Evolutionary conservation across 2,797 vertebrate genomes (phyloP).

Genomic region (Amblyopsis hoosieri): DNA sequence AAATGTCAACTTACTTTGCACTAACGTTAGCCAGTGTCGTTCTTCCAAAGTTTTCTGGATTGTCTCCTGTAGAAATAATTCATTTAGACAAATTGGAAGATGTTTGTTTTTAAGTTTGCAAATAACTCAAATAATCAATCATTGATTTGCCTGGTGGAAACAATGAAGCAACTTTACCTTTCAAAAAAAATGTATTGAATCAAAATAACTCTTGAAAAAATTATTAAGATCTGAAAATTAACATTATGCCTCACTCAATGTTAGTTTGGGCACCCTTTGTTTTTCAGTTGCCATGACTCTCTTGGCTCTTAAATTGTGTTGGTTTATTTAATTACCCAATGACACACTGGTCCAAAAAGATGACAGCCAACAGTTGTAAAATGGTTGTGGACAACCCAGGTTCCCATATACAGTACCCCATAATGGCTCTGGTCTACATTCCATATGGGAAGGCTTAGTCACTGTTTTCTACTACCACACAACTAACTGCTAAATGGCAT

Average conservation of each 20-base stretch:
- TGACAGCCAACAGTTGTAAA: conserved; percentile 59
- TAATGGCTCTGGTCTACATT: conserved; percentile 44
- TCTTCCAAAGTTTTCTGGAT: conserved; percentile 90
- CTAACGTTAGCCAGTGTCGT: conserved; percentile 93
- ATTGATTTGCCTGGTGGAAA: conserved; percentile 35
- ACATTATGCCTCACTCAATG: conserved; percentile 29
- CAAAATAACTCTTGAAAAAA: conserved; percentile 34
- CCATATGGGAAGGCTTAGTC: conserved; percentile 52
- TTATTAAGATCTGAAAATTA: conserved; percentile 32
- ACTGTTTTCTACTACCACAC: conserved; percentile 49
- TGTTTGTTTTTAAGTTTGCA: conserved; percentile 25
- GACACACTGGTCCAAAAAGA: conserved; percentile 52
- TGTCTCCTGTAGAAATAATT: conserved; percentile 81
- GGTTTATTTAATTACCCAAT: conserved; percentile 55
- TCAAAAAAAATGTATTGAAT: conserved; percentile 23
- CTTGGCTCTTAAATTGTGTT: conserved; percentile 28
- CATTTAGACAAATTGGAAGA: conserved; percentile 51
- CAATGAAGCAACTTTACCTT: conserved; percentile 42
- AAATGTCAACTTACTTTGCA: conserved; percentile 82
- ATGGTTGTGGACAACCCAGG: conserved; percentile 40
- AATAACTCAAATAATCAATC: conserved; percentile 21
- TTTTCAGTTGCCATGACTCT: conserved; percentile 62
- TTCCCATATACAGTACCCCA: conserved; percentile 29
- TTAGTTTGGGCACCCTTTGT: conserved; percentile 46
- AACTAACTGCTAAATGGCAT: conserved; percentile 50